Percentiles rank a stretch among this genome's conserved stretches.
These are phyloP conservation scores for Hydropsyche betteni DNA, from an alignment of 2,888 invertebrate species.

Conservation along the genomic window DNA sequence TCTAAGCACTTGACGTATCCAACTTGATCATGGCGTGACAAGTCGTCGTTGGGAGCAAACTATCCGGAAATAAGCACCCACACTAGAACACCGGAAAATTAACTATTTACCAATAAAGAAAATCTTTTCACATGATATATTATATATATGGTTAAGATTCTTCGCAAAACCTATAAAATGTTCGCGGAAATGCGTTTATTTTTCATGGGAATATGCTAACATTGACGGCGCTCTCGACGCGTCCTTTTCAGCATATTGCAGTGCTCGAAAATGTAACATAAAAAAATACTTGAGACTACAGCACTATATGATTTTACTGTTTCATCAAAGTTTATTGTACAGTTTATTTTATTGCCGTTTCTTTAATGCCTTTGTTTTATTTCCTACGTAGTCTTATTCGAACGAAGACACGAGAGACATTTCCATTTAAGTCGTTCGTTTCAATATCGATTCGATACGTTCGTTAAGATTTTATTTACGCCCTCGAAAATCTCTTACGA, in stretches of 20 bases:
- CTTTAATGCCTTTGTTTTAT: neutral
- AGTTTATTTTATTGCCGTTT: neutral
- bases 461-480: too few species aligned
- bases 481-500: neutral
- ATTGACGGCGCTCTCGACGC: neutral
- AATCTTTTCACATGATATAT: too few species aligned
- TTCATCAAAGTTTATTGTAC: slow-evolving; percentile 1
- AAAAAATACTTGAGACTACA: neutral
- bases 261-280: too few species aligned
- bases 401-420: too few species aligned
- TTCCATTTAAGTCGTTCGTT: too few species aligned
- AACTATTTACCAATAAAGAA: neutral
- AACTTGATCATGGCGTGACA: slow-evolving; percentile 11
- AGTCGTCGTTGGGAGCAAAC: slow-evolving; percentile 11
- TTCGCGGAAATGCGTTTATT: neutral
- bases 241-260: too few species aligned
- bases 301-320: neutral
- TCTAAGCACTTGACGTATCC: slow-evolving; percentile 29
- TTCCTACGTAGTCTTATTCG: neutral
- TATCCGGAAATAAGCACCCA: slow-evolving; percentile 23
- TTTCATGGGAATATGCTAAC: neutral
- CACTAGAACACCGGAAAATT: slow-evolving; percentile 9
- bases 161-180: neutral
- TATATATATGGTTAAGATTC: too few species aligned
- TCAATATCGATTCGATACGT: too few species aligned